phyloP scores from a whole-genome alignment of 2,888 invertebrate genomes.

The Arrhopalites spinosus region DNA sequence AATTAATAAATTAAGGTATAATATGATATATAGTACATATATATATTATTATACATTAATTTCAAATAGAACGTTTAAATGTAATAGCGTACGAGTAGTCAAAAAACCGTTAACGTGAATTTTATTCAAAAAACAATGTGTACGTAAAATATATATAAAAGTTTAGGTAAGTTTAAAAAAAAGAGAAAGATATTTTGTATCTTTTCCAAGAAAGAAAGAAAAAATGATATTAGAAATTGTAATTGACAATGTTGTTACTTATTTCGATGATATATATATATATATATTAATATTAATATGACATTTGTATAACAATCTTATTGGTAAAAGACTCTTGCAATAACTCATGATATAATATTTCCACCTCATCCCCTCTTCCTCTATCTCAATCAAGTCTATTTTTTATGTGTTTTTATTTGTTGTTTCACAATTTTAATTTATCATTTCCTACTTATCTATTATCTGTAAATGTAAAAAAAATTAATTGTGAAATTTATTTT shows the following conservation, averaged over 20 bases:
- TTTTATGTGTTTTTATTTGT: too few relatives aligned
- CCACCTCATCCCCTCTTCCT: too few relatives aligned
- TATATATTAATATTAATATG: slow-evolving; percentile 6
- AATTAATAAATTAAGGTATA: neutral
- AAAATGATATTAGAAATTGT: slow-evolving; percentile 20
- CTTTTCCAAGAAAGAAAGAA: slow-evolving; percentile 18
- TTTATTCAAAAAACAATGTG: neutral
- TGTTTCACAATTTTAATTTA: neutral
- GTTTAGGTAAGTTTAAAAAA: too few relatives aligned
- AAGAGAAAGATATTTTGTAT: slow-evolving; percentile 27
- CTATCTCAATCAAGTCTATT: too few relatives aligned
- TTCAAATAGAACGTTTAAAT: slow-evolving; percentile 3
- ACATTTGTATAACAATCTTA: neutral
- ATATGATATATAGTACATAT: neutral
- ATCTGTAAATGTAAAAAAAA: too few relatives aligned
- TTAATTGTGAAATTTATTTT: too few relatives aligned
- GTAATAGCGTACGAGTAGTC: slow-evolving; percentile 3
- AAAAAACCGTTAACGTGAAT: neutral
- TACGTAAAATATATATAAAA: slow-evolving; percentile 2
- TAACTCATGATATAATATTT: slow-evolving; percentile 4
- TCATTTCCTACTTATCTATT: slow-evolving; percentile 15
- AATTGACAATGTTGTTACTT: slow-evolving; percentile 8
- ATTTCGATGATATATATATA: slow-evolving; percentile 1
- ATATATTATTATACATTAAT: slow-evolving; percentile 3
- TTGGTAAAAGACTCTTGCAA: slow-evolving; percentile 25